Conservation (phyloP, 2,113 vertebrate species). For the Vulpes lagopus region DNA sequence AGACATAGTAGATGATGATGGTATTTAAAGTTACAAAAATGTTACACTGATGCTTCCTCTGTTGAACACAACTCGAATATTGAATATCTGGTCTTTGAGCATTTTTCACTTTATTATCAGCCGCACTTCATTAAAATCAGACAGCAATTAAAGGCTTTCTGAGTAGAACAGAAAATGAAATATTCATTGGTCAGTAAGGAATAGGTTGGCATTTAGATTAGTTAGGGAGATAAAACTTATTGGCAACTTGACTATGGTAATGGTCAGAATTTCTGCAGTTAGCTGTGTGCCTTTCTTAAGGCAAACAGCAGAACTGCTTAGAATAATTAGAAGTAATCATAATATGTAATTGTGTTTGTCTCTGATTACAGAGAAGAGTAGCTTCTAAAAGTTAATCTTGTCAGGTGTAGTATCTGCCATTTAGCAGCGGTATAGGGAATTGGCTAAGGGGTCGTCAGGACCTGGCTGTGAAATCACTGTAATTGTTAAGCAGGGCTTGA, state of each 20-base stretch:
- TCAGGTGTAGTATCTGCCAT: background rate
- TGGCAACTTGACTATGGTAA: background rate
- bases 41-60: background rate
- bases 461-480: background rate
- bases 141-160: constrained; percentile 78
- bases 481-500: background rate
- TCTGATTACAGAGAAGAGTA: background rate
- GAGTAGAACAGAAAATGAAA: constrained; percentile 57
- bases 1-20: constrained; percentile 17
- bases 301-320: background rate
- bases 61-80: constrained; percentile 39
- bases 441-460: background rate
- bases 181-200: constrained; percentile 40
- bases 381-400: background rate
- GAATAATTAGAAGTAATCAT: background rate
- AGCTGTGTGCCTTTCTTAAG: background rate
- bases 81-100: background rate
- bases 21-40: constrained; percentile 60
- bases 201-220: background rate
- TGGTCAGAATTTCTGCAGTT: background rate
- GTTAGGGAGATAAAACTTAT: background rate
- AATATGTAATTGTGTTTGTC: background rate
- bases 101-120: constrained; percentile 73
- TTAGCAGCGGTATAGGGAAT: background rate
- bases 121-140: constrained; percentile 84